Evolutionary conservation across 2,797 vertebrate species (phyloP).

Genomic region (Esox masquinongy): DNA sequence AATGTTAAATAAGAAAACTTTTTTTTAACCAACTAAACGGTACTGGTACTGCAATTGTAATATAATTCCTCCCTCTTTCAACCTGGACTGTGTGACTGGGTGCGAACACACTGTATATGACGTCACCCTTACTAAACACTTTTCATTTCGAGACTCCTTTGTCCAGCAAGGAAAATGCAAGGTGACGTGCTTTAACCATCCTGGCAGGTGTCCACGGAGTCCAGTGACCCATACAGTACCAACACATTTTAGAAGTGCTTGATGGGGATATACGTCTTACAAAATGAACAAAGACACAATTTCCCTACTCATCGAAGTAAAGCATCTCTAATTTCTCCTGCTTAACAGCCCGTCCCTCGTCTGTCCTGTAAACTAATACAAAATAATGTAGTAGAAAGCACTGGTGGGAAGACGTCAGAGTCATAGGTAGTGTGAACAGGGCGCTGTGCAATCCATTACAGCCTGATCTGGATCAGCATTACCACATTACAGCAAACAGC

Average conservation of each 20-base stretch:
- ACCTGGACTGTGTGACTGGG: neutral
- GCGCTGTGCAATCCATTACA: conserved; percentile 2
- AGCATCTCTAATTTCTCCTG: neutral
- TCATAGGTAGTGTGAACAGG: neutral
- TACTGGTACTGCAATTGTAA: neutral
- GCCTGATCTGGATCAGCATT: conserved; percentile 29
- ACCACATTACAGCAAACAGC: conserved; percentile 24
- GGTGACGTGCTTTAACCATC: conserved; percentile 15
- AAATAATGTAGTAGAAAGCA: neutral
- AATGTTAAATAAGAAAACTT: neutral
- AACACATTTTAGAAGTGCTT: neutral
- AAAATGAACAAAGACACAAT: conserved; percentile 34
- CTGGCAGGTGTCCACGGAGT: neutral
- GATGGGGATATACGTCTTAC: neutral
- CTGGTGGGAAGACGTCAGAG: conserved; percentile 2
- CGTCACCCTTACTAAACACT: neutral
- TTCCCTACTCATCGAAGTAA: conserved; percentile 18
- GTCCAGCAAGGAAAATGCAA: conserved; percentile 27
- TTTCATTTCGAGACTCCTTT: neutral
- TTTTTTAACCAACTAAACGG: neutral
- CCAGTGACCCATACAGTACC: neutral
- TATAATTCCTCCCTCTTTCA: neutral
- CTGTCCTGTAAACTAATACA: neutral
- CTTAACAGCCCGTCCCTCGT: neutral
- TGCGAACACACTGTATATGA: neutral